Base-by-base conservation (phyloP, 2,888 invertebrate genomes). In the Epistrophe grossulariae region DNA sequence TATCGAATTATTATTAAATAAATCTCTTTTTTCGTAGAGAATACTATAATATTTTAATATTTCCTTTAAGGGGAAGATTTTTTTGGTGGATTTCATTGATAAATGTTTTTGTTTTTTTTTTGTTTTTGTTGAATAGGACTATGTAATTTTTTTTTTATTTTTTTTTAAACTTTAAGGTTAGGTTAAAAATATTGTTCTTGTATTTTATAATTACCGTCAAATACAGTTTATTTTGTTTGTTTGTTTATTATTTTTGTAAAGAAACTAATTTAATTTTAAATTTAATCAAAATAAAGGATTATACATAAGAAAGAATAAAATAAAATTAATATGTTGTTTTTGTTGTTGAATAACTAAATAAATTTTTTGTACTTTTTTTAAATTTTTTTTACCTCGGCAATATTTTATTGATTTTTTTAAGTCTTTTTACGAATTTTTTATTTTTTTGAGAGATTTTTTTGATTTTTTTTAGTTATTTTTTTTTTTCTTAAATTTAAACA, bases 361-460 rank as follows among this genome's bases (percentile, higher is more conserved):
- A 84, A 87, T 89, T 83, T 88, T 84, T 81, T 79, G 79, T 88
- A 76, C 84, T 83, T 74, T 79, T 84, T 79, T 88, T 80, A 81
- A 81, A 73, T 81, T 85, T 85, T 85, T 84, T 84, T 84, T 74
- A 64, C 70, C 72, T 82, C 85, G 81, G 78, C 73, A 74, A 78
- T 66, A 48, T 80, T 81, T 82, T 78, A 70, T 70, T 17, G 48
- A 68, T 85, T 85, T 85, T 81, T 84, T 70, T 79, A 45, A 74
- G 81, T 78, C 78, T 76, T 78, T 84, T 81, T 74, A 77, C 40
- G 45, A 48, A 73, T 82, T 81, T 85, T 85, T 73, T 64, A 43
- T 71, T 84, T 72, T 80, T 84, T 66, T 40, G 64, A 60, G 40
- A 50, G 24, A 24, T 24, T 24, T 24, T 24, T 79, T 66, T 68